Base-by-base conservation (phyloP, 2,888 invertebrate genomes). In the Drosophila melanosoma region DNA sequence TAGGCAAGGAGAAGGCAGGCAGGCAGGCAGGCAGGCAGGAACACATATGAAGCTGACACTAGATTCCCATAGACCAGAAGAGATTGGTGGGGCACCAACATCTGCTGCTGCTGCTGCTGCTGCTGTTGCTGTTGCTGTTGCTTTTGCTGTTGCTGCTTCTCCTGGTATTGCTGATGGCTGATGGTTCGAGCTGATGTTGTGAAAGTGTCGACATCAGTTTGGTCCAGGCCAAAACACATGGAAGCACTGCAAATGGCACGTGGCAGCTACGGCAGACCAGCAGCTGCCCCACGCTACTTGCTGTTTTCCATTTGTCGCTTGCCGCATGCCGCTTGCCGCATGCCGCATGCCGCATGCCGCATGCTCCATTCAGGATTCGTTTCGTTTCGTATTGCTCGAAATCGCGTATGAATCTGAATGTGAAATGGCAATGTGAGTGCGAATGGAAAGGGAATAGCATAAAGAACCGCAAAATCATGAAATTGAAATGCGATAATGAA, bases 391-490 rank as follows among this genome's bases (percentile, higher is more conserved):
- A 53, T 59, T 62, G 69, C 42, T 61, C 33, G 35, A 15, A 42
- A 29, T 65, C 65, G 65, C 62, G 69, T 45, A 58, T 48, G 45
- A 60, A 52, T 60, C 51, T 36, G 26, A 65, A 64, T 53, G 26
- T 38, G 17, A 42, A 42, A 42, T 49, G 48, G 1, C 42, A 59
- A 42, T 66, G 53, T 12, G 67, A 65, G 48, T 67, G 65, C 52
- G 75, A 61, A 82, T 81, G 74, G 72, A 67, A 75, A 74, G 77
- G 74, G 75, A 54, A 81, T 82, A 76, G 84, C 84, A 89, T 86
- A 86, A 87, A 89, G 84, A 87, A 88, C 86, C 89, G 79, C 86
- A 86, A 86, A 86, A 88, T 86, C 86, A 86, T 78, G 78, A 79
- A 78, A 78, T 79, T 86, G 81, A 87, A 86, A 86, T 86, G 86